phyloP scores from a whole-genome alignment of 2,888 invertebrate species.

The Aporophyla lueneburgensis region DNA sequence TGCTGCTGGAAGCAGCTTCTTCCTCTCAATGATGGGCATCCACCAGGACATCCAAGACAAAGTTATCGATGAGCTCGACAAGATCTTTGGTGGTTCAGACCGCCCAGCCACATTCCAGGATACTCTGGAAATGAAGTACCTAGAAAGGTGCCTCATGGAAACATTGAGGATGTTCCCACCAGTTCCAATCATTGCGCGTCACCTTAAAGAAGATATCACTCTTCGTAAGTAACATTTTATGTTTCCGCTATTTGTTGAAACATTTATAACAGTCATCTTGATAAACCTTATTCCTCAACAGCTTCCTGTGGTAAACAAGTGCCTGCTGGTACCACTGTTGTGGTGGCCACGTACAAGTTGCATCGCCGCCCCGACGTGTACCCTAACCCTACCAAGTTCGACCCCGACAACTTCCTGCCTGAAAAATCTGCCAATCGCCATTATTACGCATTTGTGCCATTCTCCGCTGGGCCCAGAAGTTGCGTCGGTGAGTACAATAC shows the following conservation, averaged over 20 bases:
- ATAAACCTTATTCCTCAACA: slow-evolving; percentile 64
- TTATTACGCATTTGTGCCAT: slow-evolving; percentile 95
- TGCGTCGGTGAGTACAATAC: slow-evolving; percentile 92
- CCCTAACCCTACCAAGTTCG: slow-evolving; percentile 94
- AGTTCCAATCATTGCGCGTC: slow-evolving; percentile 94
- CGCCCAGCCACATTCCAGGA: slow-evolving; percentile 95
- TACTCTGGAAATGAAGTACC: slow-evolving; percentile 96
- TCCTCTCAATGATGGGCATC: slow-evolving; percentile 94
- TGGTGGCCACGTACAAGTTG: slow-evolving; percentile 92
- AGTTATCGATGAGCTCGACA: slow-evolving; percentile 93
- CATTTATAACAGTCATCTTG: neutral
- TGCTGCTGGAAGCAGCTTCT: slow-evolving; percentile 95
- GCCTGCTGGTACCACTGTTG: slow-evolving; percentile 93
- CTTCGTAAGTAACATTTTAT: slow-evolving; percentile 88
- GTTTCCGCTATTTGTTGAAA: neutral
- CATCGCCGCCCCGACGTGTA: slow-evolving; percentile 94
- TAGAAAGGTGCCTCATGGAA: slow-evolving; percentile 95
- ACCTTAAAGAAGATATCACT: slow-evolving; percentile 93
- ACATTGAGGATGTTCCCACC: slow-evolving; percentile 95
- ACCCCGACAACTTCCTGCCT: slow-evolving; percentile 96
- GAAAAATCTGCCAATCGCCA: slow-evolving; percentile 95
- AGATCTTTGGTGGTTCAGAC: slow-evolving; percentile 94
- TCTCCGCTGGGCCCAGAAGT: slow-evolving; percentile 95
- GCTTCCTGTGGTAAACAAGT: slow-evolving; percentile 92
- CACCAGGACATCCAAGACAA: slow-evolving; percentile 94